A percentile compares a stretch with the other conserved stretches of the same genome.
These are phyloP conservation scores for Thymallus thymallus DNA, from an alignment of 2,113 vertebrate genomes.

Conservation along the genomic window DNA sequence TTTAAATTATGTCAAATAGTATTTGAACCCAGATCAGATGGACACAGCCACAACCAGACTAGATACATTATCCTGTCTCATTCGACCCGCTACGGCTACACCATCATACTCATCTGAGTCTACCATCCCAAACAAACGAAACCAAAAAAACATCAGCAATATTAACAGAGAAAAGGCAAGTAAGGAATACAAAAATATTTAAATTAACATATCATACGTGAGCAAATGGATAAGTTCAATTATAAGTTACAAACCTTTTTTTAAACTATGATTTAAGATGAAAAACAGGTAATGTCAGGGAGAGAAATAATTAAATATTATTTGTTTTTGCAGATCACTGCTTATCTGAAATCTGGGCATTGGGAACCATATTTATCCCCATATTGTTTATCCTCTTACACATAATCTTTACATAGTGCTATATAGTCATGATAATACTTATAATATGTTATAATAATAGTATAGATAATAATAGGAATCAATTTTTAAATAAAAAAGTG, in stretches of 20 bases:
- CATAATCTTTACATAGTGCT: slow-evolving; percentile 18
- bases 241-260: slow-evolving; percentile 26
- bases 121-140: slow-evolving; percentile 19
- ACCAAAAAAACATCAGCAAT: slow-evolving; percentile 15
- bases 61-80: too few species aligned
- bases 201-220: slow-evolving; percentile 18
- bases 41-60: slow-evolving; percentile 2
- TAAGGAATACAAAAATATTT: slow-evolving; percentile 34
- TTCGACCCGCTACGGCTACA: not conserved
- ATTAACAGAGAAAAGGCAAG: slow-evolving; percentile 35
- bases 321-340: slow-evolving; percentile 17
- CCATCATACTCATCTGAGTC: slow-evolving; percentile 27
- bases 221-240: slow-evolving; percentile 28
- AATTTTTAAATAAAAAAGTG: slow-evolving; percentile 98
- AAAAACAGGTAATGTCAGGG: not conserved
- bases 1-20: too few species aligned
- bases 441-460: slow-evolving; percentile 57
- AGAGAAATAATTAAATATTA: slow-evolving; percentile 1
- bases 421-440: slow-evolving; percentile 52
- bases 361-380: not conserved
- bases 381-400: slow-evolving; percentile 1
- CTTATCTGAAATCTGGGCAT: slow-evolving; percentile 11
- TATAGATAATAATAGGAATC: slow-evolving; percentile 58
- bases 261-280: slow-evolving; percentile 23
- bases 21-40: not conserved